A percentile compares a stretch with the other conserved stretches of the same genome.
These are phyloP conservation scores for Cerastis leucographa DNA, from an alignment of 2,888 invertebrate species.

Conservation along the genomic window DNA sequence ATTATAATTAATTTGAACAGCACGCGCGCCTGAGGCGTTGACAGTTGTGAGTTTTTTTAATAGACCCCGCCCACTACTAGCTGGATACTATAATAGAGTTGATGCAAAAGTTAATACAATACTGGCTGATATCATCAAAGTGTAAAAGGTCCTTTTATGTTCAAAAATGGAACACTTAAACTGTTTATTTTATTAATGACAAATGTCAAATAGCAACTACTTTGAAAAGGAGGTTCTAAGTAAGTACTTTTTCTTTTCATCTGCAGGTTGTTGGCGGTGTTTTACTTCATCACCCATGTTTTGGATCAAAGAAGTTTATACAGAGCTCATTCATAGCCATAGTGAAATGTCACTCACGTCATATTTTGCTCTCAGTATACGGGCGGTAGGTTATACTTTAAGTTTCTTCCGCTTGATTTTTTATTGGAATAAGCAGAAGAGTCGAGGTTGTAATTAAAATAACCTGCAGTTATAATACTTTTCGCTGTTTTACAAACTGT, in stretches of 20 bases:
- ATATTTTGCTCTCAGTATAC: too few species aligned
- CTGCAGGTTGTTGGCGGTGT: conserved; percentile 42
- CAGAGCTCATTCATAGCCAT: background rate
- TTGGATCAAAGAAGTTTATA: background rate
- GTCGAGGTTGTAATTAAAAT: background rate
- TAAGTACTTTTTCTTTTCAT: background rate
- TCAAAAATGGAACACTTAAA: conserved; percentile 23
- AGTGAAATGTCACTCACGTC: background rate
- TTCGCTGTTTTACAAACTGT: background rate
- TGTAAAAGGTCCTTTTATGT: conserved; percentile 26
- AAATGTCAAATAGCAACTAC: conserved; percentile 1
- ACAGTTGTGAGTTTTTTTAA: conserved; percentile 76
- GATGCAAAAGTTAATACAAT: conserved; percentile 35
- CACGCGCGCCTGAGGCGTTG: conserved; percentile 79
- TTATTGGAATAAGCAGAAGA: too few species aligned
- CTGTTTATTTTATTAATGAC: conserved; percentile 11
- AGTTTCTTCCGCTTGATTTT: background rate
- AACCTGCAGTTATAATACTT: background rate
- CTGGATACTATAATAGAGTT: conserved; percentile 32
- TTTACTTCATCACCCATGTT: conserved; percentile 30
- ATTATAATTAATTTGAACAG: conserved; percentile 81
- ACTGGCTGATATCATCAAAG: conserved; percentile 37
- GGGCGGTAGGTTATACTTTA: background rate
- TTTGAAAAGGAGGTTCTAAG: conserved; percentile 1
- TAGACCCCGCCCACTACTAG: conserved; percentile 55